phyloP scores from a whole-genome alignment of 1,140 invertebrate genomes.

The Reticulitermes speratus region DNA sequence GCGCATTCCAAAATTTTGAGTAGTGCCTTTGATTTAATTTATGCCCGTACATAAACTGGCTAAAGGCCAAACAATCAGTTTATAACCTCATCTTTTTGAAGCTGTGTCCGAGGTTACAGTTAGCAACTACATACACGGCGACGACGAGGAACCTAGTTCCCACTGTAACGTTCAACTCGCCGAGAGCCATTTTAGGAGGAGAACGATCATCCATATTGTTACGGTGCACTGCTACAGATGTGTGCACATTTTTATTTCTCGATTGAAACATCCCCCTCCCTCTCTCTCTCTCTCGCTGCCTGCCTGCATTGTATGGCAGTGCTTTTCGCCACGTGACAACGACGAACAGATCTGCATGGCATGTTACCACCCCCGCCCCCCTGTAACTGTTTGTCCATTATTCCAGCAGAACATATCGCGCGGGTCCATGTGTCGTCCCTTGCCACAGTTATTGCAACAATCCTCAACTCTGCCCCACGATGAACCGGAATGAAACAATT shows the following conservation, averaged over 20 bases:
- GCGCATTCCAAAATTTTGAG: no score
- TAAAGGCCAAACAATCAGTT: no score
- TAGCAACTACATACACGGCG: no score
- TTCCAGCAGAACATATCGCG: slow-evolving; percentile 26
- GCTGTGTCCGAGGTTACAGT: no score
- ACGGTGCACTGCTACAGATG: slow-evolving; percentile 9
- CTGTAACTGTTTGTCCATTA: slow-evolving; percentile 29
- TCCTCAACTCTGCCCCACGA: not conserved
- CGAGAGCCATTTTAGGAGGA: not conserved
- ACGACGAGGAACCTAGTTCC: no score
- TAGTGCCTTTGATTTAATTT: no score
- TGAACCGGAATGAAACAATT: not conserved
- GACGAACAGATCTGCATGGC: slow-evolving; percentile 21
- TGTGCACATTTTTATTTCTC: slow-evolving; percentile 24
- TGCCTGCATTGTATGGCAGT: not conserved
- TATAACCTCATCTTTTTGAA: no score
- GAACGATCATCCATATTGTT: not conserved
- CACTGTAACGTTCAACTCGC: not conserved
- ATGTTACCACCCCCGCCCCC: not conserved
- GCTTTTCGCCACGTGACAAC: slow-evolving; percentile 13
- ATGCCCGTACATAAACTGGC: no score
- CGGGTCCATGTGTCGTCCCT: not conserved
- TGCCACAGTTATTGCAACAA: not conserved
- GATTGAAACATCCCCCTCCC: not conserved
- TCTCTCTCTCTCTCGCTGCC: not conserved